Evolutionary conservation across 2,113 vertebrate genomes (phyloP).

Genomic region (Sitta europaea): DNA sequence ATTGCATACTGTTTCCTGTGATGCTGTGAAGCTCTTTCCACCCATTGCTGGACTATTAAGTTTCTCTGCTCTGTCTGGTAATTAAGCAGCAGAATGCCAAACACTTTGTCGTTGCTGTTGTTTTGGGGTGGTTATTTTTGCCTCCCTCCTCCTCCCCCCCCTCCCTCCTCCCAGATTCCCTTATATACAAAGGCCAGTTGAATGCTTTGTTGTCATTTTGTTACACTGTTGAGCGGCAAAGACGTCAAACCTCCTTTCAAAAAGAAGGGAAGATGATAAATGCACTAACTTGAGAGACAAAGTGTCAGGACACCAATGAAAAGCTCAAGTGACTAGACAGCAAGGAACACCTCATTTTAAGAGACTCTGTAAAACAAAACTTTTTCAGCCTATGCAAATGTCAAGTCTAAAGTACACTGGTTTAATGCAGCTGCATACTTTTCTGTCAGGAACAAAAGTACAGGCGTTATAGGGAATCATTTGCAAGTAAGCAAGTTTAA

Average conservation of each 20-base stretch:
- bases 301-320: not conserved
- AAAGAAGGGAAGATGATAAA: not conserved
- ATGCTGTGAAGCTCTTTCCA: slow-evolving; percentile 28
- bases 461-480: not conserved
- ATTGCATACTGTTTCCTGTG: slow-evolving; percentile 53
- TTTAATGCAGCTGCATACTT: not conserved
- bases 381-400: not conserved
- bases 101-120: not conserved
- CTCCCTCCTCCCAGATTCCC: not conserved
- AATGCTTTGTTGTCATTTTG: slow-evolving; percentile 21
- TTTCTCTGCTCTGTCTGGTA: not conserved
- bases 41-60: not conserved
- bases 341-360: not conserved
- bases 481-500: not conserved
- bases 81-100: slow-evolving; percentile 1
- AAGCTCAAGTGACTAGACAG: not conserved
- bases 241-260: not conserved
- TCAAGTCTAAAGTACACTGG: not conserved
- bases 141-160: not conserved
- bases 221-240: not conserved
- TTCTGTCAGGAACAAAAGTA: not conserved
- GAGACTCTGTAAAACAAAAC: not conserved
- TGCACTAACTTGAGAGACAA: not conserved
- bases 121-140: not conserved
- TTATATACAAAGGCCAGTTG: not conserved